These are phyloP conservation scores for Acropternis orthonyx DNA, from an alignment of 2,797 vertebrate species.

Conservation along the genomic window DNA sequence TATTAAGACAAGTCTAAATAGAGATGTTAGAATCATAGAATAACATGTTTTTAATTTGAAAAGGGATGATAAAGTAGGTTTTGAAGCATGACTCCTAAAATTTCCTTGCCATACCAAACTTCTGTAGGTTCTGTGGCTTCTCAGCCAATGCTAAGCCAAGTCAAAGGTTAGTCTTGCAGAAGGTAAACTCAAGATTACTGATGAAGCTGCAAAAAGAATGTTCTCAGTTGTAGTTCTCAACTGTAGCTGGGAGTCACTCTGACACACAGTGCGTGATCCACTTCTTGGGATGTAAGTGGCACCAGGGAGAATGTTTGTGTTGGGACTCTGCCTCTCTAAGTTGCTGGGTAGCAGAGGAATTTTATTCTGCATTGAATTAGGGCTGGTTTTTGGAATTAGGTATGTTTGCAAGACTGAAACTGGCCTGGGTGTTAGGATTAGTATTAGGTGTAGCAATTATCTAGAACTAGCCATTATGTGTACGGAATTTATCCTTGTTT, in stretches of 20 bases:
- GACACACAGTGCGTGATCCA: not conserved
- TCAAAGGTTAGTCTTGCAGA: not conserved
- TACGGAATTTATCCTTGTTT: not conserved
- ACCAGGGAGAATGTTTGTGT: not conserved
- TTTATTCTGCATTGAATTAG: not conserved
- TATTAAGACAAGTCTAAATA: not conserved
- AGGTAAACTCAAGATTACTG: not conserved
- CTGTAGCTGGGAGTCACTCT: not conserved
- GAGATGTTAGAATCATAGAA: not conserved
- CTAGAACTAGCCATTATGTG: not conserved
- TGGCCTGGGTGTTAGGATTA: not conserved
- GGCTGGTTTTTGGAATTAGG: not conserved
- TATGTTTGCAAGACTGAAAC: not conserved
- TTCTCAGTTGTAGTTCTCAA: not conserved
- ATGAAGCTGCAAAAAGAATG: not conserved
- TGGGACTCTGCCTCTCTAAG: not conserved
- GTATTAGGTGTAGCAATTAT: not conserved
- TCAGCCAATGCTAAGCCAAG: not conserved
- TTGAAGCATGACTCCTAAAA: not conserved
- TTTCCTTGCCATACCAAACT: not conserved
- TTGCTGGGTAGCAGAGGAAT: not conserved
- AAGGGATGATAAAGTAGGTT: not conserved
- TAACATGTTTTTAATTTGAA: not conserved
- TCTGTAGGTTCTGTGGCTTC: not conserved
- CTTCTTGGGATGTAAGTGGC: not conserved